phyloP scores from a whole-genome alignment of 2,113 vertebrate genomes.

The Aepyceros melampus region DNA sequence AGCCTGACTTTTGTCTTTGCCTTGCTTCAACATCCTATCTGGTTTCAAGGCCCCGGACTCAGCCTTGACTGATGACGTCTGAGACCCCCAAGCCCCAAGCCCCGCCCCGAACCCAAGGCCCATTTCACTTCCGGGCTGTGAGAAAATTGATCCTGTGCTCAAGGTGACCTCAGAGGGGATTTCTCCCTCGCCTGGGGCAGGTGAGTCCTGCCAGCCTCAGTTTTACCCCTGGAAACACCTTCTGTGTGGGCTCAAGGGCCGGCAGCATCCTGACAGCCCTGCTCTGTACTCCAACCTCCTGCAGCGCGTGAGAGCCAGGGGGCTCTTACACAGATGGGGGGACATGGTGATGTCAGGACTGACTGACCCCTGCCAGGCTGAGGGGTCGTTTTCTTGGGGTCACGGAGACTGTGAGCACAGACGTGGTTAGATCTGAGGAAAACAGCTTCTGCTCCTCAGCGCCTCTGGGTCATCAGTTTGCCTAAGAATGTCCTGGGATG shows the following conservation, averaged over 20 bases:
- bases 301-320: fast-evolving
- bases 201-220: not conserved
- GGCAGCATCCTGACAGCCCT: not conserved
- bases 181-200: not conserved
- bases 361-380: fast-evolving
- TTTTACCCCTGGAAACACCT: not conserved
- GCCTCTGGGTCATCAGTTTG: not conserved
- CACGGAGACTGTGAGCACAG: not conserved
- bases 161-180: not conserved
- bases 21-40: not conserved
- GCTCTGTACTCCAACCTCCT: not conserved
- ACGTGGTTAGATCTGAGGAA: not conserved
- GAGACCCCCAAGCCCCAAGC: not conserved
- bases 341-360: not conserved
- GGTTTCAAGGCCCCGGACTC: not conserved
- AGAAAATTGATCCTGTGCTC: not conserved
- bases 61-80: not conserved
- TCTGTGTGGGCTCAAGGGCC: not conserved
- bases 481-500: too few relatives aligned
- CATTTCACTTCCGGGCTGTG: not conserved
- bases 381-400: too few relatives aligned
- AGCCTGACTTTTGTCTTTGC: not conserved
- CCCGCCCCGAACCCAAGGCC: fast-evolving
- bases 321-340: not conserved
- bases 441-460: not conserved